Evolutionary conservation across 2,888 invertebrate species (phyloP).

Genomic region (Nysson spinosus): DNA sequence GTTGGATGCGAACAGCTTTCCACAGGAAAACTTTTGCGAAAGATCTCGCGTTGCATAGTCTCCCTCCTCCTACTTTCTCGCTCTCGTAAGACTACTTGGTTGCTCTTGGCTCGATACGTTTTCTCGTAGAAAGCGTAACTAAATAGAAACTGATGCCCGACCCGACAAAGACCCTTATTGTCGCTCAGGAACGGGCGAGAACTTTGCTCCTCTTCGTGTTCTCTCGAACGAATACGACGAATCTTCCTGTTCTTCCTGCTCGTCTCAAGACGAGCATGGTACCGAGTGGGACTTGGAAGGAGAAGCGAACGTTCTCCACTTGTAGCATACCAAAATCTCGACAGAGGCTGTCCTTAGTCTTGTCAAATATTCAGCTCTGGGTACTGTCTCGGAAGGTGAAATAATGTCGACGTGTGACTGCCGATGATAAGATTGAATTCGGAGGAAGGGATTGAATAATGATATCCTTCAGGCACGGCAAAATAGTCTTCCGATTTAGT

Average conservation of each 20-base stretch:
- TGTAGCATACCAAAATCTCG: constrained; percentile 61
- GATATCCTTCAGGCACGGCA: no score
- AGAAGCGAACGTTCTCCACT: constrained; percentile 61
- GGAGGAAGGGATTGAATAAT: no score
- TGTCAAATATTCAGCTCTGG: constrained; percentile 33
- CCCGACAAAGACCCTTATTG: constrained; percentile 65
- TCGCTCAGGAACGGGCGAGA: constrained; percentile 65
- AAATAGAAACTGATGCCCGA: constrained; percentile 71
- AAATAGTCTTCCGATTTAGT: no score
- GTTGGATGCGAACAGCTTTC: constrained; percentile 62
- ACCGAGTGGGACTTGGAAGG: constrained; percentile 45
- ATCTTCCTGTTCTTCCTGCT: constrained; percentile 68
- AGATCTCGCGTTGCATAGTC: constrained; percentile 58
- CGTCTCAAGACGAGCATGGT: constrained; percentile 45
- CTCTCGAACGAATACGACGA: constrained; percentile 68
- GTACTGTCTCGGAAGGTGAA: no score
- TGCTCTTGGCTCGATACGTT: constrained; percentile 56
- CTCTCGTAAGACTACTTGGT: constrained; percentile 15
- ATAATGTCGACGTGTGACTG: no score
- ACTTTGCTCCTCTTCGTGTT: constrained; percentile 62
- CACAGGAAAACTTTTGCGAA: constrained; percentile 64
- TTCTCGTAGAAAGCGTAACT: constrained; percentile 66
- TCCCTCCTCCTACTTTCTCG: constrained; percentile 17
- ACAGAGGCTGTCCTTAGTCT: constrained; percentile 21
- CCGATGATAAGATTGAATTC: no score